These are phyloP conservation scores for Galaxias olidus DNA, from an alignment of 2,797 vertebrate species.

Conservation along the genomic window DNA sequence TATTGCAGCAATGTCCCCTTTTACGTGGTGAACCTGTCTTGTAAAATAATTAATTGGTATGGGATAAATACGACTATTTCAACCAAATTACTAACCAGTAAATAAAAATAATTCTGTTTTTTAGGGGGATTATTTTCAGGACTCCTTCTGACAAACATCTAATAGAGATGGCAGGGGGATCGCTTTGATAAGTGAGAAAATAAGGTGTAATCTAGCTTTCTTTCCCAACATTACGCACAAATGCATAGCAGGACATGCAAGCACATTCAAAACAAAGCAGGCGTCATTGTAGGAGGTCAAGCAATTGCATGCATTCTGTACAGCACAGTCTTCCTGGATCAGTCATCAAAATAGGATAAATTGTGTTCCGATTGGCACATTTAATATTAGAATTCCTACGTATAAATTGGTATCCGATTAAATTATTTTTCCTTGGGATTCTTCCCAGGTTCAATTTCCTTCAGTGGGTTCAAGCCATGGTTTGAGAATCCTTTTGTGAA, in stretches of 20 bases:
- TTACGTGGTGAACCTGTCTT: conserved; percentile 32
- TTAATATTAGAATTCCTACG: too few species aligned
- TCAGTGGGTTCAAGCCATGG: conserved; percentile 23
- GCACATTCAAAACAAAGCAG: conserved; percentile 77
- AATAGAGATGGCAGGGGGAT: conserved; percentile 70
- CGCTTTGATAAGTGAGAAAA: conserved; percentile 67
- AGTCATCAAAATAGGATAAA: conserved; percentile 16
- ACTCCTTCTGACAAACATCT: conserved; percentile 69
- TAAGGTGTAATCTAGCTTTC: conserved; percentile 97
- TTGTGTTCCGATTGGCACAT: background rate
- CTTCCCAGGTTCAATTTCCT: conserved; percentile 16
- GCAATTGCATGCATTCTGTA: conserved; percentile 63
- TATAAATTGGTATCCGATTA: background rate
- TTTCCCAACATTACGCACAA: conserved; percentile 76
- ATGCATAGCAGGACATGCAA: conserved; percentile 74
- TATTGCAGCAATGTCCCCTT: conserved; percentile 34
- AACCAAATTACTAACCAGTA: conserved; percentile 12
- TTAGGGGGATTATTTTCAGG: conserved; percentile 40
- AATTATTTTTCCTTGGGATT: conserved; percentile 11
- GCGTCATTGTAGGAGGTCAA: conserved; percentile 64
- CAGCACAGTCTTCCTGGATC: conserved; percentile 79
- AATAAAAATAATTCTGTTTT: conserved; percentile 31
- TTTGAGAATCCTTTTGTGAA: conserved; percentile 32
- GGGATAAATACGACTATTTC: conserved; percentile 25
- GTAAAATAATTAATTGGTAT: conserved; percentile 41